phyloP scores from a whole-genome alignment of 2,113 vertebrate species.

The Potamarius usumacintae region DNA sequence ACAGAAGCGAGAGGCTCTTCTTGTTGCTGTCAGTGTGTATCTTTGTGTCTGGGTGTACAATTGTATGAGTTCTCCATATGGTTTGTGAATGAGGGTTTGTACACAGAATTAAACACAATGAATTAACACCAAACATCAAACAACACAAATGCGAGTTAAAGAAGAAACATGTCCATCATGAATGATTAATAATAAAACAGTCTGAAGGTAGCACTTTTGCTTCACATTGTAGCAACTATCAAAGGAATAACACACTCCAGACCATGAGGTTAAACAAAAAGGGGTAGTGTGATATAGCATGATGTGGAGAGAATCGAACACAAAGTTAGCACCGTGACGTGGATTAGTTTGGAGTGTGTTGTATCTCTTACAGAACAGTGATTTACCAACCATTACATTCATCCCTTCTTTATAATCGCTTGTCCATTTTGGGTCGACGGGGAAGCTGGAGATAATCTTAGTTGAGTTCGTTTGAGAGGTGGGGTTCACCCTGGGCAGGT shows the following conservation, averaged over 20 bases:
- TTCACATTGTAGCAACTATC: neutral
- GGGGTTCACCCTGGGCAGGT: no score
- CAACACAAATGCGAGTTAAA: neutral
- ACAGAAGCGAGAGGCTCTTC: conserved; percentile 80
- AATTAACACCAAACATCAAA: conserved; percentile 3
- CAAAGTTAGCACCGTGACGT: neutral
- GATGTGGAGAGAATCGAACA: neutral
- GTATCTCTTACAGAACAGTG: neutral
- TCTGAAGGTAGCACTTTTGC: neutral
- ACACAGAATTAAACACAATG: neutral
- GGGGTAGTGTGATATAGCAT: no score
- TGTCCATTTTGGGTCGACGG: no score
- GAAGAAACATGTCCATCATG: no score
- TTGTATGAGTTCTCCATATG: conserved; percentile 35
- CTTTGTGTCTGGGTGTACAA: conserved; percentile 7
- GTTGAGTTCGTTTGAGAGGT: no score
- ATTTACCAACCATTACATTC: neutral
- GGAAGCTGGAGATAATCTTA: no score
- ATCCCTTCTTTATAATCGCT: no score
- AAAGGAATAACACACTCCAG: neutral
- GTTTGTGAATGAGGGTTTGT: neutral
- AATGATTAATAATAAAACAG: neutral
- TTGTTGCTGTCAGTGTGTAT: conserved; percentile 73
- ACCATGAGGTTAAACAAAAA: neutral
- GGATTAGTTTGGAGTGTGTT: neutral